phyloP scores from a whole-genome alignment of 2,797 vertebrate genomes.

The Tachyglossus aculeatus region DNA sequence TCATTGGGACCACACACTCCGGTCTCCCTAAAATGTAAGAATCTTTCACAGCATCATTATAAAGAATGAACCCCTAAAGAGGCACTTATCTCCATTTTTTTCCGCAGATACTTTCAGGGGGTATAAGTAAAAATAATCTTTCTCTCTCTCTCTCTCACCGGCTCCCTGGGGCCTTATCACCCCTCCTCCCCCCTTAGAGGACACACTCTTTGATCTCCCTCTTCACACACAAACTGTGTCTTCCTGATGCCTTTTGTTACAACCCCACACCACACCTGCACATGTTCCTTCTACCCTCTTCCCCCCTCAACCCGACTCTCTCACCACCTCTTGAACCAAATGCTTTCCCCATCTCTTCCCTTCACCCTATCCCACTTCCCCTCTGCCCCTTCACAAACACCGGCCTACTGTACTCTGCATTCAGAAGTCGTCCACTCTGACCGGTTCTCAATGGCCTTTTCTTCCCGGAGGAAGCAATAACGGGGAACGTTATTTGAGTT shows the following conservation, averaged over 20 bases:
- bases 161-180: constrained; percentile 16
- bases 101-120: too few relatives aligned
- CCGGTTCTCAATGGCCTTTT: background rate
- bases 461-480: background rate
- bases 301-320: background rate
- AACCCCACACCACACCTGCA: too few relatives aligned
- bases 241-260: background rate
- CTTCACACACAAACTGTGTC: background rate
- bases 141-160: constrained; percentile 10
- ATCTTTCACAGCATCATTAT: too few relatives aligned
- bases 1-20: too few relatives aligned
- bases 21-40: too few relatives aligned
- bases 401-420: background rate
- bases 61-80: background rate
- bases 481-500: fast-evolving
- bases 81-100: background rate
- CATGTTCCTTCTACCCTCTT: background rate
- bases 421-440: fast-evolving
- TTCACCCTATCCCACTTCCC: background rate
- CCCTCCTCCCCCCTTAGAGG: background rate
- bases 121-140: constrained; percentile 27
- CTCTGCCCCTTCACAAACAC: background rate
- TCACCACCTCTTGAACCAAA: background rate
- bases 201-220: background rate
- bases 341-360: background rate